These are phyloP conservation scores for Eristalis pertinax DNA, from an alignment of 2,888 invertebrate species.

Conservation along the genomic window DNA sequence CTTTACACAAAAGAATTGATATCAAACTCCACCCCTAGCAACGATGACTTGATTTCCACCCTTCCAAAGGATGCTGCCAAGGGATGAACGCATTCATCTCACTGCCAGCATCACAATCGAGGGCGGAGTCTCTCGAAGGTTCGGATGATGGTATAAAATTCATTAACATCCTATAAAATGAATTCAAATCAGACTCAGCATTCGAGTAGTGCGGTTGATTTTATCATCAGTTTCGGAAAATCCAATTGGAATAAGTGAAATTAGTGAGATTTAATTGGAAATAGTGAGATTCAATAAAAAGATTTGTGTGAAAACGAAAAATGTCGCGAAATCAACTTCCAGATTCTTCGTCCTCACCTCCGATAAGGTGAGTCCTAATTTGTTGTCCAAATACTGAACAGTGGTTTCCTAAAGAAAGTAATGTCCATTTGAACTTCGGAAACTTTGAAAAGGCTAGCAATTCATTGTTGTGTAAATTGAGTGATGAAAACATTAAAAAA, in stretches of 20 bases:
- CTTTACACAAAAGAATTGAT: neutral
- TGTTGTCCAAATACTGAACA: no score
- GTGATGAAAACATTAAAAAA: no score
- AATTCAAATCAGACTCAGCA: slow-evolving; percentile 60
- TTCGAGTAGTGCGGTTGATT: slow-evolving; percentile 21
- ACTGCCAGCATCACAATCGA: slow-evolving; percentile 4
- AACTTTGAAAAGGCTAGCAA: no score
- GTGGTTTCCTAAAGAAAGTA: no score
- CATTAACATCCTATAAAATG: slow-evolving; percentile 30
- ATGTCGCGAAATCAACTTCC: slow-evolving; percentile 85
- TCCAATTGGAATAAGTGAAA: neutral
- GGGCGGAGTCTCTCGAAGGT: slow-evolving; percentile 45
- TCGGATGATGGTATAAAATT: slow-evolving; percentile 44
- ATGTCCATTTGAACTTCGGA: no score
- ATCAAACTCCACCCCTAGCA: slow-evolving; percentile 58
- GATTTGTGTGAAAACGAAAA: slow-evolving; percentile 6
- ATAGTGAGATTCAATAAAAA: neutral
- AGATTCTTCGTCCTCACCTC: slow-evolving; percentile 87
- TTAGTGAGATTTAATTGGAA: neutral
- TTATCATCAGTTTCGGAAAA: neutral
- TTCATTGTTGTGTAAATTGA: no score
- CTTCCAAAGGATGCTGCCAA: neutral
- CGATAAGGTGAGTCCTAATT: slow-evolving; percentile 82
- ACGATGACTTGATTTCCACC: neutral
- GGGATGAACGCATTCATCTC: slow-evolving; percentile 44